Percentiles rank a stretch among this genome's conserved stretches.
Conservation (phyloP, 2,113 vertebrate genomes). For the Pachyramphus minor region DNA sequence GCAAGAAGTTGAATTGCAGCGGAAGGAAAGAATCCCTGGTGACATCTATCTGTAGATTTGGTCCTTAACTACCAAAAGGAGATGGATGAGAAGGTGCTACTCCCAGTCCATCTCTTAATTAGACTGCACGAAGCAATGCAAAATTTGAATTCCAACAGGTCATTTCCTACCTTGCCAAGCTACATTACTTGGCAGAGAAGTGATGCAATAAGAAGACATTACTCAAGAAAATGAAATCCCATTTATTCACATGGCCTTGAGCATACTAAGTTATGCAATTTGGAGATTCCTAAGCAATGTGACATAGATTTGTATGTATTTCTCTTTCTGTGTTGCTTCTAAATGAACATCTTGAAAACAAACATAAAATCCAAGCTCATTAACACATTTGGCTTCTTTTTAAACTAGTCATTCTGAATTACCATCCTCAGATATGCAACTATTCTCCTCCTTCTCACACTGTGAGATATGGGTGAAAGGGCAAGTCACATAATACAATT, state of each 20-base stretch:
- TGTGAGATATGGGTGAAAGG: background rate
- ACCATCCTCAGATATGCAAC: background rate
- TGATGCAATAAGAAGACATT: constrained; percentile 21
- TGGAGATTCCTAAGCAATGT: constrained; percentile 20
- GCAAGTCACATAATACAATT: background rate
- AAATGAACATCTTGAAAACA: background rate
- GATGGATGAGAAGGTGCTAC: background rate
- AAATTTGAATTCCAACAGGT: constrained; percentile 31
- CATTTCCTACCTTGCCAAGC: constrained; percentile 24
- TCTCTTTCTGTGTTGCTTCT: constrained; percentile 3
- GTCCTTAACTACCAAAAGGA: background rate
- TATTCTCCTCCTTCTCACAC: background rate
- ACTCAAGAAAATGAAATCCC: constrained; percentile 51
- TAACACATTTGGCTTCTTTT: background rate
- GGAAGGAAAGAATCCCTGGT: background rate
- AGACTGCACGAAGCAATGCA: background rate
- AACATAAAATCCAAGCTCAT: background rate
- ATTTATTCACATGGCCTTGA: constrained; percentile 25
- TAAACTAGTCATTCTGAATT: background rate
- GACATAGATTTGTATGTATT: background rate
- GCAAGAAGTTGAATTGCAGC: background rate
- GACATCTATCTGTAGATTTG: background rate
- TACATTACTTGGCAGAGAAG: constrained; percentile 5
- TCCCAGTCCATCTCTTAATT: background rate
- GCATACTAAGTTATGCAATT: background rate